Evolutionary conservation across 2,797 vertebrate genomes (phyloP).

Genomic region (Gobio occitaniae): DNA sequence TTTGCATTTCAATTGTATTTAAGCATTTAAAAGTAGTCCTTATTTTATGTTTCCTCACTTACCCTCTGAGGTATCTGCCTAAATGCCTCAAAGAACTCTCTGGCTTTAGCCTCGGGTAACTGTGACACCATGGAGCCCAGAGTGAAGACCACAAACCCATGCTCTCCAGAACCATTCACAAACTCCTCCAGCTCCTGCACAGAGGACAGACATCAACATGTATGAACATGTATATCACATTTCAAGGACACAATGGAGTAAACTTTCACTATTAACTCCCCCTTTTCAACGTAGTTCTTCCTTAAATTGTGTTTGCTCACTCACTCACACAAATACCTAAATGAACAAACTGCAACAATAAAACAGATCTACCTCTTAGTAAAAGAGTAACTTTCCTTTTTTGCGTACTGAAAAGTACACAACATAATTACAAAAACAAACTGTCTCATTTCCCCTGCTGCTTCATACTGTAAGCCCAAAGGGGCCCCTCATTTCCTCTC

Average conservation of each 20-base stretch:
- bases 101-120: constrained; percentile 83
- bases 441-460: neutral
- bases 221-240: constrained; percentile 4
- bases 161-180: constrained; percentile 90
- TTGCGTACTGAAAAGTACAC: neutral
- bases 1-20: neutral
- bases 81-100: constrained; percentile 85
- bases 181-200: constrained; percentile 89
- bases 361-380: neutral
- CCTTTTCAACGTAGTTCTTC: neutral
- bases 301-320: neutral
- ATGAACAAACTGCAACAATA: neutral
- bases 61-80: constrained; percentile 90
- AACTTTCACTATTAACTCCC: neutral
- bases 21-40: neutral
- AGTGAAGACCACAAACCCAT: constrained; percentile 91
- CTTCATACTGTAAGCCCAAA: neutral
- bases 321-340: neutral
- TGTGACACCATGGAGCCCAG: constrained; percentile 89
- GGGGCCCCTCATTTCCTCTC: neutral
- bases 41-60: constrained; percentile 50
- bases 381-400: neutral
- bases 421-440: neutral
- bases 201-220: neutral
- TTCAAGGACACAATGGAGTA: neutral